Percentiles rank a stretch among this genome's conserved stretches.
These are phyloP conservation scores for Thymelicus sylvestris DNA, from an alignment of 2,888 invertebrate genomes.

Conservation along the genomic window DNA sequence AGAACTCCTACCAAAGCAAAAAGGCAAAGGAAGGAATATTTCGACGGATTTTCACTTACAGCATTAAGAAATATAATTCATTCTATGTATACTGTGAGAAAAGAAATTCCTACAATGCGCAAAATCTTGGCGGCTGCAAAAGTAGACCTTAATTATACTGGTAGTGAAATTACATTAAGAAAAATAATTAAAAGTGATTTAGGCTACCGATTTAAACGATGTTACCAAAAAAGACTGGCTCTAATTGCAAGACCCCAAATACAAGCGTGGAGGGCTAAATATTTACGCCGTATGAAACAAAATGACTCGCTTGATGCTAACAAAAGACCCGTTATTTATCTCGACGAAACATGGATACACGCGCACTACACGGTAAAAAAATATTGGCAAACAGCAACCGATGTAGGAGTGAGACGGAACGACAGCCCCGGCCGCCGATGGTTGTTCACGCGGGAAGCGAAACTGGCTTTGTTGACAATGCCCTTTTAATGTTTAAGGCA, in stretches of 20 bases:
- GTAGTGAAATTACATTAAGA: conserved; percentile 39
- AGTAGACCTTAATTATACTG: conserved; percentile 42
- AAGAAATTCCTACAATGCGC: conserved; percentile 44
- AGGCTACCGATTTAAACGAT: conserved; percentile 41
- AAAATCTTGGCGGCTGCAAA: conserved; percentile 46
- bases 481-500: conserved; percentile 33
- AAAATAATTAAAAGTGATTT: conserved; percentile 34
- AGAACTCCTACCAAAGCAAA: conserved; percentile 43
- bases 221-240: conserved; percentile 36
- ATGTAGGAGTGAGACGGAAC: conserved; percentile 38
- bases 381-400: conserved; percentile 39
- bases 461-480: conserved; percentile 41
- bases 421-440: conserved; percentile 40
- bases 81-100: conserved; percentile 43
- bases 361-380: conserved; percentile 40
- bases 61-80: conserved; percentile 44
- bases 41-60: conserved; percentile 42
- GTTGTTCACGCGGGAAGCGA: conserved; percentile 39
- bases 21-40: conserved; percentile 39
- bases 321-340: conserved; percentile 35
- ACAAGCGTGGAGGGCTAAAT: conserved; percentile 43
- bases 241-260: conserved; percentile 43
- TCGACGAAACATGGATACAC: conserved; percentile 43
- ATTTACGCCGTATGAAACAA: conserved; percentile 36
- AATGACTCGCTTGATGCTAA: conserved; percentile 39